Base-by-base conservation (phyloP, 2,797 vertebrate genomes). In the Gymnocypris eckloni region DNA sequence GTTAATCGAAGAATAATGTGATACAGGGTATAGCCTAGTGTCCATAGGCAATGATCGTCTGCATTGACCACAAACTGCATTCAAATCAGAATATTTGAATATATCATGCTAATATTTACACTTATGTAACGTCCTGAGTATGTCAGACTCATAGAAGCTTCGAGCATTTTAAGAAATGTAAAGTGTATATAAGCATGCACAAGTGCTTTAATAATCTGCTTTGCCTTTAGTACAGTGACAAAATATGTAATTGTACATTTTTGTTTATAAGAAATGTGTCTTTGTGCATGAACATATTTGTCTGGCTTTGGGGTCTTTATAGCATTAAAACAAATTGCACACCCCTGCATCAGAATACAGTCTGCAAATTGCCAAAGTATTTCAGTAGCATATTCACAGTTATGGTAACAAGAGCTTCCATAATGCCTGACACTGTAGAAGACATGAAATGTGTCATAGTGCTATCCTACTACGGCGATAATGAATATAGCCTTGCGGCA, bases 71-170 rank as follows among this genome's bases (percentile, higher is more conserved):
- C 59, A 78, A 56, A 77, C 73, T 48, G 67, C 69, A 84, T 78
- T 76, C 16, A 84, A 78, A 75, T 64, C 5, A 64, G 43, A 73
- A 69, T 81, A 69, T 54, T 41, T 28, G 3, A 39, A 84, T 69
- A 84, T 67, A 13, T 67, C 28, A 52, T 22, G 43, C 20, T 79
- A 75, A 50, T 75, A 13, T 56, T 33, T 61, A 15, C 28, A 4
- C 28, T 13, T 12, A 64, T 48, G 37, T 11, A 18, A 11, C 13
- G 1, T 59, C 16, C 9, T 80, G 41, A 64, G 6, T 48, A 66
- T 48, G 1, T 48, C 59, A 33, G n/a, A 20, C n/a, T 79, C 56
- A 25, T 15, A 79, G 37, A 56, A 43, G n/a, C 9, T 48, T 66
- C 0, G 10, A 66, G n/a, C 41, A 18, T 33, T 80, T 79, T 18